phyloP scores from a whole-genome alignment of 2,888 invertebrate species.

The Andrena marginata region DNA sequence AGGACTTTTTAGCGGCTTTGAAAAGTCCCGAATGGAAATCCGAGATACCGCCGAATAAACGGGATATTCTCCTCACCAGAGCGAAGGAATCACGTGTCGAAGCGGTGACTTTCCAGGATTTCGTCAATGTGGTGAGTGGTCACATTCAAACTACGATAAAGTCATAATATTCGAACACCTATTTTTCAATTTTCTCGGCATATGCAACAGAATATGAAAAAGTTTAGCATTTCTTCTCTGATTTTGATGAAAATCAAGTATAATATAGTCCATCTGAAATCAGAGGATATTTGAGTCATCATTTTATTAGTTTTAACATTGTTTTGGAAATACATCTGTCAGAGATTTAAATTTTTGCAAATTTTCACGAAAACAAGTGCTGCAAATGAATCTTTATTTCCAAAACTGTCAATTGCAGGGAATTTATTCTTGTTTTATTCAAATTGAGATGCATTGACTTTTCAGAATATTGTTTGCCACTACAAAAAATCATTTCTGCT shows the following conservation, averaged over 20 bases:
- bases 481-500: too few species aligned
- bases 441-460: too few species aligned
- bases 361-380: too few species aligned
- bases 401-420: too few species aligned
- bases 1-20: conserved; percentile 92
- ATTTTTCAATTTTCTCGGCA: background rate
- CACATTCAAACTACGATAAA: background rate
- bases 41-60: conserved; percentile 91
- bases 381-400: too few species aligned
- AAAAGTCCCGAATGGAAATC: conserved; percentile 91
- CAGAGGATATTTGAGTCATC: too few species aligned
- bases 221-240: background rate
- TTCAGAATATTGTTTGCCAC: too few species aligned
- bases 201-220: background rate
- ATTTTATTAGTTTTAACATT: background rate
- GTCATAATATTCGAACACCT: background rate
- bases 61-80: conserved; percentile 87
- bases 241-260: too few species aligned
- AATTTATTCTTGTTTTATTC: too few species aligned
- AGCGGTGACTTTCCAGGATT: conserved; percentile 96
- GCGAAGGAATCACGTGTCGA: conserved; percentile 84
- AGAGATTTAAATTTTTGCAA: too few species aligned
- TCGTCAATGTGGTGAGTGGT: conserved; percentile 96
- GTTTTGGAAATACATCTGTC: background rate
- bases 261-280: too few species aligned